These are phyloP conservation scores for Macropus fuliginosus DNA, from an alignment of 2,797 vertebrate genomes.

Conservation along the genomic window DNA sequence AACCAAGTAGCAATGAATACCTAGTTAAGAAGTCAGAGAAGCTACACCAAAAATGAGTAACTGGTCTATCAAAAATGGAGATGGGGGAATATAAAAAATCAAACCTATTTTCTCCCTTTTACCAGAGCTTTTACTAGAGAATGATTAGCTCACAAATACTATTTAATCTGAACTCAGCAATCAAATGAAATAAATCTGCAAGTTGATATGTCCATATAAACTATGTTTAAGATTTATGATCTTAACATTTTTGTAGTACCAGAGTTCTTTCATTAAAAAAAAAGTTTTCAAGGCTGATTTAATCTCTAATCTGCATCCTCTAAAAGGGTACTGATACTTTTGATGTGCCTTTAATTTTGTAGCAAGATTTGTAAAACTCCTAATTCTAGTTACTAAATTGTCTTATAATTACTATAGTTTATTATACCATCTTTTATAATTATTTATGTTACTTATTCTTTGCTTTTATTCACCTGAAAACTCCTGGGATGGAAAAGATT, in stretches of 20 bases:
- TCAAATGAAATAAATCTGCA: neutral
- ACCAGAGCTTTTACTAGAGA: neutral
- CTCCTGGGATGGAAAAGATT: neutral
- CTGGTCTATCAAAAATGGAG: conserved; percentile 26
- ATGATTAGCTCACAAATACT: neutral
- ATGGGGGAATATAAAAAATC: conserved; percentile 1
- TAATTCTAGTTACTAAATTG: neutral
- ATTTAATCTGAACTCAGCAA: neutral
- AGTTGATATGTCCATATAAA: neutral
- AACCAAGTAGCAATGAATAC: conserved; percentile 36
- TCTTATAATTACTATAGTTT: neutral
- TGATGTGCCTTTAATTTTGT: conserved; percentile 35
- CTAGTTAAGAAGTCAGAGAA: conserved; percentile 42
- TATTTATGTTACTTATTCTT: neutral
- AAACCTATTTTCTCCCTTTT: neutral
- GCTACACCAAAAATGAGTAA: conserved; percentile 13
- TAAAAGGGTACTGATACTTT: neutral
- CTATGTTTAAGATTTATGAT: conserved; percentile 8
- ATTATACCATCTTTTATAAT: neutral
- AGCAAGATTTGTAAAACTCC: neutral
- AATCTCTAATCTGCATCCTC: neutral
- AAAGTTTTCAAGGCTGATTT: neutral
- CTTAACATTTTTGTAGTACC: conserved; percentile 30
- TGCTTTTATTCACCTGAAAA: neutral
- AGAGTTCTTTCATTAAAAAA: conserved; percentile 30